Conservation (phyloP, 2,797 vertebrate species). For the Thamnophis elegans region DNA sequence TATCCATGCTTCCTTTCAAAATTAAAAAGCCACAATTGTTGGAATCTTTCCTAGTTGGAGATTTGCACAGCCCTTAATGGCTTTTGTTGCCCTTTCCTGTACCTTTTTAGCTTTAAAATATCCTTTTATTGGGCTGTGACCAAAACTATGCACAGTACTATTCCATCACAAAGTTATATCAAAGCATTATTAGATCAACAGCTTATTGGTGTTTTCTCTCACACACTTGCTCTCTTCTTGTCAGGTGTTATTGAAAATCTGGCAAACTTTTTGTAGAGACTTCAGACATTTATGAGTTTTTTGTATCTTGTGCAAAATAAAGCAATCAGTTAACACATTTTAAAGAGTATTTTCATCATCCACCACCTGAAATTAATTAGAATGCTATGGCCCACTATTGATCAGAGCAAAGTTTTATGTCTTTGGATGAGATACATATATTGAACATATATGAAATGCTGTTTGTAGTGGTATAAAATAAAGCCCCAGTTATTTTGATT, state of each 20-base stretch:
- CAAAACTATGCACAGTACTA: not conserved
- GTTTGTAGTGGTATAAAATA: conserved; percentile 38
- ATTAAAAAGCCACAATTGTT: accelerated
- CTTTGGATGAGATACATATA: conserved; percentile 51
- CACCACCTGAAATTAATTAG: conserved; percentile 45
- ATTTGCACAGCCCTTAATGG: not conserved
- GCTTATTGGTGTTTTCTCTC: conserved; percentile 9
- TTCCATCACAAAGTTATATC: not conserved
- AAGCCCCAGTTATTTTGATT: conserved; percentile 64
- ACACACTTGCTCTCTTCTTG: not conserved
- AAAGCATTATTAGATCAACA: not conserved
- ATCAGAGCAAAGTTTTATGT: conserved; percentile 41
- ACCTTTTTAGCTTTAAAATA: not conserved
- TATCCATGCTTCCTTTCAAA: not conserved
- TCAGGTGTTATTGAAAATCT: conserved; percentile 38
- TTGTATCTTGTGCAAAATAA: conserved; percentile 37
- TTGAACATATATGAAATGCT: conserved; percentile 56
- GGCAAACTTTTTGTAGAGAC: conserved; percentile 46
- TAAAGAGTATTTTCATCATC: conserved; percentile 45
- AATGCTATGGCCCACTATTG: conserved; percentile 50
- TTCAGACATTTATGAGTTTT: conserved; percentile 52
- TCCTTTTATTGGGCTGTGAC: not conserved
- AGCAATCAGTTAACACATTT: conserved; percentile 43
- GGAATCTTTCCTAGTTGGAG: not conserved
- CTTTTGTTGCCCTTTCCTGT: not conserved